Evolutionary conservation across 2,888 invertebrate genomes (phyloP), one percentile per base, ranked within the genome.

Genomic region (Meganola albula): DNA sequence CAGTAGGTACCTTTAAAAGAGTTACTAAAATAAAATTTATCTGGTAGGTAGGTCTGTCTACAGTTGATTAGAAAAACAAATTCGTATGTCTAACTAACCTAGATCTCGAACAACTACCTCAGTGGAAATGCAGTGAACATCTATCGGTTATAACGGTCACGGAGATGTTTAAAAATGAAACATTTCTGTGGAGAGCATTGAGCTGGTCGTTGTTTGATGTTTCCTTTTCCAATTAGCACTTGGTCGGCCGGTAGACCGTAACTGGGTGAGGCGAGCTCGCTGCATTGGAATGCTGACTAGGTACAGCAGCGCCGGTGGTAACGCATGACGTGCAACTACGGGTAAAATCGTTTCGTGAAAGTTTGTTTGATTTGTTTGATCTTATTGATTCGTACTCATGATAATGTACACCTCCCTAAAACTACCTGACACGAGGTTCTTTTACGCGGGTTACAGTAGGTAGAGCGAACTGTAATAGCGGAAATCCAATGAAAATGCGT

Each of bases 221-320:
- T 86, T 83, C 80, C 86, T 82, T 84, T 86, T 68, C 73, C 85
- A 87, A 87, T 87, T 87, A 87, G 77, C 87, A 85, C 87, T 62
- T 64, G 62, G 67, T 69, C 73, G 69, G 70, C 71, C 78, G 78
- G 72, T 70, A 68, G 74, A 75, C 80, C 78, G 83, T 82, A 84
- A 78, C 83, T 84, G 84, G 84, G 83, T 80, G 83, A 83, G 77
- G 63, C 74, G 71, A 63, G 63, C 52, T 32, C 66, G 55, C 47
- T 55, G 61, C 63, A 53, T 55, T 60, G 76, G 76, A 76, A 76
- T 76, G 76, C 74, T 71, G 71, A 59, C 71, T 65, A 63, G 58
- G 58, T 57, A 53, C 63, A 61, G 64, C 66, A 62, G 63, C 61
- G 63, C 62, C 57, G 67, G 67, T 64, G 71, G 67, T 64, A 63